Evolutionary conservation across 2,113 vertebrate species (phyloP), one percentile per base, ranked within the genome.

Genomic region (Paramormyrops kingsleyae): DNA sequence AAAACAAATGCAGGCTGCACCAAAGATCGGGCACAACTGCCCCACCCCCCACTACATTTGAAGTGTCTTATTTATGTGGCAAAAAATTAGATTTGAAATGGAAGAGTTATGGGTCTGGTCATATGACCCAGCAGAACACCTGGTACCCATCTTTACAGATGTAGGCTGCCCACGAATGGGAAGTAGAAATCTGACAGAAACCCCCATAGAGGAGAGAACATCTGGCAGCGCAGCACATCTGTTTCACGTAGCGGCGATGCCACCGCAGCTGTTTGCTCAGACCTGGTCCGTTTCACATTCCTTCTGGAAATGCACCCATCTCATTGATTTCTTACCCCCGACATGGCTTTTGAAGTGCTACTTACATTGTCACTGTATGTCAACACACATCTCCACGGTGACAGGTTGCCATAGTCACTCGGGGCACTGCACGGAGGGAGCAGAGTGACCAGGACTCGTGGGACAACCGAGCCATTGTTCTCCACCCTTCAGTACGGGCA

Each of bases 381-480:
- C 83, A 89, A 74, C 59, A 66, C 19, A 35, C 89, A 70, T 89
- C 83, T 49, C 89, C 89, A 89, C 84, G 89, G 89, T 50, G 44
- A 89, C 89, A 62, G 46, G 50, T 62, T 56, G n/a, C 35, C 42
- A 87, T 27, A 86, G 17, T 35, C 80, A 89, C 89, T 83, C 53
- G n/a, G 17, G 42, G 56, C 24, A 42, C 21, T 4, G 39, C 21
- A 47, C 44, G 24, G 44, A 84, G 83, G 21, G 35, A 80, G 74
- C 74, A 7, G 35, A 42, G 74, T 35, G 74, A 80, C 74, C 74
- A 80, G 74, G 1, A 80, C 35, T 42, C 13, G 0, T 1, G 39
- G 39, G 44, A 84, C 83, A 84, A 47, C 42, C 0, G 6, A n/a
- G 27, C 0, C 49, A 87, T 87, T 87, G 85, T 87, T 53, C 85